Evolutionary conservation across 2,888 invertebrate species (phyloP), one percentile per base, ranked within the genome.

Genomic region (Erebia epiphron): DNA sequence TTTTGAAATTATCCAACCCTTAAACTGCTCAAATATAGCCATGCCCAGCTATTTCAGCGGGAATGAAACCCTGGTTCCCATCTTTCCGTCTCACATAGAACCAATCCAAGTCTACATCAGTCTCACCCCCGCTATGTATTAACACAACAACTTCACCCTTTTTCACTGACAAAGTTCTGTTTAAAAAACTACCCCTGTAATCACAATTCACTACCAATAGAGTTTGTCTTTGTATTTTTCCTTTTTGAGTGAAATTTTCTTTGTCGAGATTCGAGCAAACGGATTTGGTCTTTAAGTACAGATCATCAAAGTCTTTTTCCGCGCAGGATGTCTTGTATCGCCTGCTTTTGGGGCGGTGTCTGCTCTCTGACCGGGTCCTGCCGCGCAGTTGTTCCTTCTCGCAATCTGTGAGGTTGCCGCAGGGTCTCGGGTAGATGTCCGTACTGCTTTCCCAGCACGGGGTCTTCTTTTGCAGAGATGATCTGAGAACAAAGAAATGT

Each of bases 381-480:
- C 94, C 94, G 1, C 95, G 91, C 11, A 95, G 80, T 9, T 95
- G 94, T 76, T 95, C 95, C 80, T 97, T 97, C 81, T 97, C 97
- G 10, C 95, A 96, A 85, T 97, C 97, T 0, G 97, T 97, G 89
- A 96, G 95, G 84, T 97, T 97, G 16, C 97, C 97, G 75, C 96
- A 95, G 0, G 97, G 97, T 66, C 95, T 95, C 2, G 97, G 97
- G 83, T 97, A 97, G 70, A 97, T 95, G 84, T 97, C 97, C 0
- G 96, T 96, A 78, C 96, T 96, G 78, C 96, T 96, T 81, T 97
- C 97, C 97, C 97, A 97, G 80, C 97, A 97, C 0, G 95, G 96
- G 0, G 94, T 95, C 64, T 95, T 95, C 78, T 95, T 95, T 74
- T 94, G 92, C 4, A 88, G 77, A 7, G 94, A 91, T 72, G 94